Conservation (phyloP, 2,113 vertebrate species). For the Chaetorhynchus papuensis region DNA sequence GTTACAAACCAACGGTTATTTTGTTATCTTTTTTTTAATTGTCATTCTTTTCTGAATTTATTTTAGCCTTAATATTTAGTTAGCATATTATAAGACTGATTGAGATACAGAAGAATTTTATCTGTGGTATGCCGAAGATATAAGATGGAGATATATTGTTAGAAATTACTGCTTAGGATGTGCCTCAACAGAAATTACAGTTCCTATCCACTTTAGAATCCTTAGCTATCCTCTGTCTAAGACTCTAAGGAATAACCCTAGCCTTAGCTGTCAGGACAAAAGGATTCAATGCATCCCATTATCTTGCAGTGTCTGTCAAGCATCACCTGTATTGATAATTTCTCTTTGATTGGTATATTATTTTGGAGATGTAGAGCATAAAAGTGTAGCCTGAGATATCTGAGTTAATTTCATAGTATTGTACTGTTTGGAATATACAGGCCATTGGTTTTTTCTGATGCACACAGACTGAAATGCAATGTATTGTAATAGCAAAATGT, state of each 20-base stretch:
- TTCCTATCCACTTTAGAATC: neutral
- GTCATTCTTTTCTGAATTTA: neutral
- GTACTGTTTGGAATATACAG: neutral
- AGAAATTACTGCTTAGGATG: neutral
- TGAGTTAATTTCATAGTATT: neutral
- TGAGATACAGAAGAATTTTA: neutral
- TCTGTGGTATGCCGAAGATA: neutral
- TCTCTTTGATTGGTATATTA: neutral
- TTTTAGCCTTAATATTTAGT: neutral
- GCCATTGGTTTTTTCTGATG: neutral
- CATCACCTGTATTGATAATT: neutral
- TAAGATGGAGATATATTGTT: neutral
- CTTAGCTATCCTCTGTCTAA: neutral
- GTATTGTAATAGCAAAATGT: neutral
- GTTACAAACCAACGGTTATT: neutral
- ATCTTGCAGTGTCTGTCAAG: neutral
- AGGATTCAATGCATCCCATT: accelerated
- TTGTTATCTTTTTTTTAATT: neutral
- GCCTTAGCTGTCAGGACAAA: neutral
- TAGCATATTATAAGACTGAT: neutral
- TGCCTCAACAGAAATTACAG: neutral
- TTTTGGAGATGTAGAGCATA: neutral
- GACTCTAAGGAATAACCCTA: neutral
- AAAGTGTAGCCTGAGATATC: neutral
- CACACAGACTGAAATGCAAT: neutral